Evolutionary conservation across 2,113 vertebrate genomes (phyloP), one percentile per base, ranked within the genome.

Genomic region (Hemibagrus wyckioides): DNA sequence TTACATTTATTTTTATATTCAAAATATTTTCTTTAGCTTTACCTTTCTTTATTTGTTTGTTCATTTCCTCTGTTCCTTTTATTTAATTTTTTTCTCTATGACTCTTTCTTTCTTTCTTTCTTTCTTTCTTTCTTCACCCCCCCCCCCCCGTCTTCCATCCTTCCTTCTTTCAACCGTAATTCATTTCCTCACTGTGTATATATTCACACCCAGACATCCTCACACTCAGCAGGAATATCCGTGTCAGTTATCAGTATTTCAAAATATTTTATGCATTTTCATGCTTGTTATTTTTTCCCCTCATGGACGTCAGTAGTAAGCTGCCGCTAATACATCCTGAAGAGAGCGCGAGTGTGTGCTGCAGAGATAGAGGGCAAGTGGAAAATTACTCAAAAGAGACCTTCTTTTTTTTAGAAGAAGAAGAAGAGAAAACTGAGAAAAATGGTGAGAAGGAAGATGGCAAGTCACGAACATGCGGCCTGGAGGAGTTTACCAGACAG

Each of bases 301-400:
- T 80, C 50, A 81, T 87, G 52, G 28, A 75, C 48, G 30, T 81
- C 54, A 73, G 73, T 82, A 89, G 87, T 84, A 90, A n/a, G 44
- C 76, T 80, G 83, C 85, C 73, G 86, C 57, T 82, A 83, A 87
- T 77, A 65, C 25, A 41, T 48, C 69, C 39, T n/a, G 30, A 61
- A 61, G 84, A 69, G 85, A 79, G 82, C 67, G 85, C 50, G 84
- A 82, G 88, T 76, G 85, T 89, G 89, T 80, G 54, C 86, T 73
- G 88, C 19, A 48, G 80, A 82, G 89, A 90, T 88, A 89, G 44
- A 83, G 85, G 52, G 81, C 76, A 71, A 59, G 88, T 67, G 50
- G 86, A 87, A 90, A 85, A 88, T 86, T 83, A 87, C 86, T 67
- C 56, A 83, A 83, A 76, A 85, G 82, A 25, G 75, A n/a, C n/a